phyloP scores from a whole-genome alignment of 2,888 invertebrate species.

The Drosophila villosipedis region DNA sequence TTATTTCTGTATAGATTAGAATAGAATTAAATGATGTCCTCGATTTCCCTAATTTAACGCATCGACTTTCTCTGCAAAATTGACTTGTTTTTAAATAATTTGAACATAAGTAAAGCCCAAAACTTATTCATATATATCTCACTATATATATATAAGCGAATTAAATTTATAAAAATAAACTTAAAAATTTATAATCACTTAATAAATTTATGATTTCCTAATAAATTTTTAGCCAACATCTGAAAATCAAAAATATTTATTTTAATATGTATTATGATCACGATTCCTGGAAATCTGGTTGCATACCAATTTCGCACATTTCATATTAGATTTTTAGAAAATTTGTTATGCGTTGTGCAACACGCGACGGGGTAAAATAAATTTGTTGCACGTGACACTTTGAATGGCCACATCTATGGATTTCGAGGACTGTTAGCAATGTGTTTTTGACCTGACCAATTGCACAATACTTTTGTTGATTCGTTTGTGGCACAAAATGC shows the following conservation, averaged over 20 bases:
- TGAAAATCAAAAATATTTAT: neutral
- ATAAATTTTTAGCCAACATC: neutral
- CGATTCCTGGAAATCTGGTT: conserved; percentile 19
- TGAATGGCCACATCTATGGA: conserved; percentile 50
- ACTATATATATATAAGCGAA: neutral
- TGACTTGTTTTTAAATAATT: neutral
- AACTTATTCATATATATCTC: neutral
- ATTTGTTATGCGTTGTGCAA: conserved; percentile 16
- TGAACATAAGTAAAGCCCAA: neutral
- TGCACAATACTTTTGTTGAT: conserved; percentile 62
- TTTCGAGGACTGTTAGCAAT: conserved; percentile 28
- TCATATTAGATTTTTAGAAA: conserved; percentile 25
- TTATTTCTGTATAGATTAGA: neutral
- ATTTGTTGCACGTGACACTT: conserved; percentile 68
- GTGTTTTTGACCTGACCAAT: conserved; percentile 38
- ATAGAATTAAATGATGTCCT: neutral
- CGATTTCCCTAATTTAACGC: neutral
- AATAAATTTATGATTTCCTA: neutral
- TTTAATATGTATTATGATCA: neutral
- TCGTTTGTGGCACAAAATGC: conserved; percentile 59
- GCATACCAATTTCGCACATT: conserved; percentile 20
- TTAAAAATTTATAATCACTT: neutral
- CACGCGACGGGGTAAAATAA: conserved; percentile 39
- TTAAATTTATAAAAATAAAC: neutral
- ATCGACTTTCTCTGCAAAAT: neutral